Evolutionary conservation across 2,113 vertebrate genomes (phyloP), one percentile per base, ranked within the genome.

Genomic region (Ailurus styani): DNA sequence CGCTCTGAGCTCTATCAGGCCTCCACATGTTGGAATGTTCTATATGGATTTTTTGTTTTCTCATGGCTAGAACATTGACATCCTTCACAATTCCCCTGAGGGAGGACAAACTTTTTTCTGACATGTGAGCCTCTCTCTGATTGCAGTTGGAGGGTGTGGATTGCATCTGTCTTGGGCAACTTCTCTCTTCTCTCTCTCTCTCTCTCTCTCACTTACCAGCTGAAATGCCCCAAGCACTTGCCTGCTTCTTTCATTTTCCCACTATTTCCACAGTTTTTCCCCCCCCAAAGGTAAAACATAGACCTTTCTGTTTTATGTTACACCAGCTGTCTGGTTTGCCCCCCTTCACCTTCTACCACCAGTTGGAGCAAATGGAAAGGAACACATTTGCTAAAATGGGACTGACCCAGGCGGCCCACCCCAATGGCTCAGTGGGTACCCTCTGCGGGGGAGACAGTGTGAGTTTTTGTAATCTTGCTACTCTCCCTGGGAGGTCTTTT

Each of bases 191-290:
- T 2, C 77, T 97, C 93, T 96, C 68, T 90, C 40, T 64, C 37
- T 42, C 37, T 77, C n/a, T 93, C 68, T 55, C 75, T 97, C 89
- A 81, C 89, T 97, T 95, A 96, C 87, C 98, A 98, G 97, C 96
- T 98, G 98, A 98, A 98, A 85, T 85, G 98, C 99, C 98, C 98
- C 96, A 87, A 98, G 98, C 97, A 93, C 87, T 98, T 98, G 90
- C 86, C 55, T 97, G 93, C 78, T 97, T 87, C 97, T 98, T 98
- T 93, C 78, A 10, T 96, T 97, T 97, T 98, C 78, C 81, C 79
- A 97, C 93, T 86, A 93, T 98, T 99, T 98, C 98, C 98, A 98
- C 97, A 96, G 90, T 82, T 90, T 64, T 72, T 88, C 21, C n/a
- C 70, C 40, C 34, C 37, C 18, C 55, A 7, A 94, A 98, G 92